These are phyloP conservation scores for Pelecanoides urinatrix DNA, from an alignment of 2,113 vertebrate genomes.

Conservation along the genomic window DNA sequence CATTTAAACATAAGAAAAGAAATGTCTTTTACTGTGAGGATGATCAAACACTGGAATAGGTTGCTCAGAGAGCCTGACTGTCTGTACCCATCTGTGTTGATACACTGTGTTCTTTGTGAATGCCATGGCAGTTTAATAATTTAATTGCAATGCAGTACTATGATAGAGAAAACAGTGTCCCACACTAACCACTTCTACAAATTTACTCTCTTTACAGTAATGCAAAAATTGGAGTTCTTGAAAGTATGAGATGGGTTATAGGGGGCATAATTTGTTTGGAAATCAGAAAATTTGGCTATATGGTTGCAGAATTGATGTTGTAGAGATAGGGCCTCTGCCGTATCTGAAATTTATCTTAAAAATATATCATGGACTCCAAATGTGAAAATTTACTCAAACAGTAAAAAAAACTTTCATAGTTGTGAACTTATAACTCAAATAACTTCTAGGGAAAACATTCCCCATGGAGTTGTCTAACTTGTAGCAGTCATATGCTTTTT, in stretches of 20 bases:
- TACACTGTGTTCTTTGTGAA: neutral
- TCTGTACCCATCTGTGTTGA: neutral
- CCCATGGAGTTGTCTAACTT: neutral
- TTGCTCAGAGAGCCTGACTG: neutral
- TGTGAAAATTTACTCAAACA: neutral
- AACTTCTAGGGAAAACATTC: neutral
- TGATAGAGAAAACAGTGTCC: neutral
- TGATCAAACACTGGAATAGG: neutral
- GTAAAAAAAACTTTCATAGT: neutral
- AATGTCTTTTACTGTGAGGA: neutral
- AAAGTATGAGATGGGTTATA: neutral
- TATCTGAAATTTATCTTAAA: neutral
- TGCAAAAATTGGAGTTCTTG: neutral
- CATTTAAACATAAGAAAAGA: neutral
- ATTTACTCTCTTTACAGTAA: neutral
- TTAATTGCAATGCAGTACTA: neutral
- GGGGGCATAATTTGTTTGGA: neutral
- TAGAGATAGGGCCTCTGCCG: neutral
- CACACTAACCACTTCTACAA: neutral
- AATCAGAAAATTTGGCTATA: neutral
- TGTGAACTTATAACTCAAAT: neutral
- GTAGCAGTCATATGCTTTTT: neutral
- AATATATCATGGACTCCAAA: neutral
- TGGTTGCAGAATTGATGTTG: neutral
- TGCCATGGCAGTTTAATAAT: neutral